Evolutionary conservation across 2,797 vertebrate genomes (phyloP).

Genomic region (Clangula hyemalis): DNA sequence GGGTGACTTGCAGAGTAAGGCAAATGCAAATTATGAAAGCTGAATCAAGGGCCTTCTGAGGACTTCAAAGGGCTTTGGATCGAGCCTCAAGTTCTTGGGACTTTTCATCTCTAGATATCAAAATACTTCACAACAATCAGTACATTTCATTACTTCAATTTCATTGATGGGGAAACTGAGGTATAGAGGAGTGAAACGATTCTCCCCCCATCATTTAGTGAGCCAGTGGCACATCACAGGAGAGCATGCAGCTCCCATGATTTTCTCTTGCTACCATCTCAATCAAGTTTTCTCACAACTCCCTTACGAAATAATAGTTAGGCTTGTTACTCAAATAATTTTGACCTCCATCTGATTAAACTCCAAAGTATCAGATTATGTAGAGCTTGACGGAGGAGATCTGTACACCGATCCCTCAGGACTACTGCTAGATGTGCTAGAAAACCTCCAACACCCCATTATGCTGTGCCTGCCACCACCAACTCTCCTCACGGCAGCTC

Average conservation of each 20-base stretch:
- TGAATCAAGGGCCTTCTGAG: conserved; percentile 48
- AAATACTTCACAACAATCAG: conserved; percentile 60
- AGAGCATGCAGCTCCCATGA: neutral
- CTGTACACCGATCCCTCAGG: neutral
- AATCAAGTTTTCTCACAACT: neutral
- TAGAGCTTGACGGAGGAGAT: neutral
- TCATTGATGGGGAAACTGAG: conserved; percentile 44
- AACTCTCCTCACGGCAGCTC: neutral
- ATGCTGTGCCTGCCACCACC: neutral
- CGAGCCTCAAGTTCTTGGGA: conserved; percentile 38
- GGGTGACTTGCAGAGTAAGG: conserved; percentile 44
- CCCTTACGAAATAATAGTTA: neutral
- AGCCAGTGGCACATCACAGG: neutral
- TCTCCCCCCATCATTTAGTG: neutral
- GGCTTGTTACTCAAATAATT: neutral
- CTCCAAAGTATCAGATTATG: neutral
- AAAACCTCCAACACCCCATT: neutral
- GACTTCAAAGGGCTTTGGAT: conserved; percentile 52
- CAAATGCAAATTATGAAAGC: conserved; percentile 49
- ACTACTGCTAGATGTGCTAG: neutral
- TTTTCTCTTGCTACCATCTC: neutral
- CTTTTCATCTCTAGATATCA: conserved; percentile 60
- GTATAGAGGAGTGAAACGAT: neutral
- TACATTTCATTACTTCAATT: conserved; percentile 26
- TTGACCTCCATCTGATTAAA: neutral